Evolutionary conservation across 2,113 vertebrate genomes (phyloP).

Genomic region (Tachysurus vachellii): DNA sequence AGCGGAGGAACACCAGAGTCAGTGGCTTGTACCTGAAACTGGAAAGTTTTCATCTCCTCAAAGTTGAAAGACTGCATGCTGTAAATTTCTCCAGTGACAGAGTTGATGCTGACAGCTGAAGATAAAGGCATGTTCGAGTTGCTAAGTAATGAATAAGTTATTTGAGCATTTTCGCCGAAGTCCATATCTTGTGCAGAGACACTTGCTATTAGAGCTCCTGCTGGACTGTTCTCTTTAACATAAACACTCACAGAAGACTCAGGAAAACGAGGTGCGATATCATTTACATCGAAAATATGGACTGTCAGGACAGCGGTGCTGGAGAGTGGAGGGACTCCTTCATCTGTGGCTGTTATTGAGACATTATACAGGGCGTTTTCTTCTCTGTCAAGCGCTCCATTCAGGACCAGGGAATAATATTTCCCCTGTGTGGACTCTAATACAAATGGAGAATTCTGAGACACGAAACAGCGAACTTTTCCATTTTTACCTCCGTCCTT

Average conservation of each 20-base stretch:
- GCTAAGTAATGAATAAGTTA: slow-evolving; percentile 63
- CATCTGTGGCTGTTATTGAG: slow-evolving; percentile 50
- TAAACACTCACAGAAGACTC: slow-evolving; percentile 31
- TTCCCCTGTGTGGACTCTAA: slow-evolving; percentile 44
- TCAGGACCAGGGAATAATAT: slow-evolving; percentile 50
- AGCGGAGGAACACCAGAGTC: slow-evolving; percentile 40
- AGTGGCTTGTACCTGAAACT: slow-evolving; percentile 39
- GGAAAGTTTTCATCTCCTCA: slow-evolving; percentile 54
- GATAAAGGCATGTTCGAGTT: slow-evolving; percentile 62
- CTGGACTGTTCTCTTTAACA: slow-evolving; percentile 48
- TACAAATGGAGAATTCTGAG: slow-evolving; percentile 32
- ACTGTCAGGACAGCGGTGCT: slow-evolving; percentile 43
- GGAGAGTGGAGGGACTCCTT: slow-evolving; percentile 47
- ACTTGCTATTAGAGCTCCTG: slow-evolving; percentile 23
- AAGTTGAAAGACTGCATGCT: slow-evolving; percentile 62
- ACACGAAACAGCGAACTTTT: slow-evolving; percentile 34
- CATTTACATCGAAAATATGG: slow-evolving; percentile 53
- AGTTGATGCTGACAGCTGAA: slow-evolving; percentile 71
- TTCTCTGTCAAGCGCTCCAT: slow-evolving; percentile 47
- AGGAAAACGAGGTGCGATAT: slow-evolving; percentile 47
- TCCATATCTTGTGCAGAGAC: slow-evolving; percentile 43
- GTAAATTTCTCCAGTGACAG: slow-evolving; percentile 60
- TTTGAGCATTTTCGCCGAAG: slow-evolving; percentile 55
- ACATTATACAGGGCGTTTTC: slow-evolving; percentile 40
- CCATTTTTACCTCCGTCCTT: slow-evolving; percentile 57